Conservation (phyloP, 2,797 vertebrate genomes). For the Lacerta agilis region DNA sequence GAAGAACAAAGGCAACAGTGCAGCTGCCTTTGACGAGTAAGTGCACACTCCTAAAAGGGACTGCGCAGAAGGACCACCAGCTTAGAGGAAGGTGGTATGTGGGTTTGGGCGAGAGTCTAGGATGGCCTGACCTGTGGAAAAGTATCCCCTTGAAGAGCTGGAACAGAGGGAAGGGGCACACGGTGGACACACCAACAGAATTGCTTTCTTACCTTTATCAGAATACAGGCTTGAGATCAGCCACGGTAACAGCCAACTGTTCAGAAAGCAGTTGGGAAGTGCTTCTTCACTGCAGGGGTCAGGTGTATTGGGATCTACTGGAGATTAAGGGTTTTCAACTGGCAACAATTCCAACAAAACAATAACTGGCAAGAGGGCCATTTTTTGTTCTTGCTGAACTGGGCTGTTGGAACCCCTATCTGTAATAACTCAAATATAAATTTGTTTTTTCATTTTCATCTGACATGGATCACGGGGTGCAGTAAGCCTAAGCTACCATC, state of each 20-base stretch:
- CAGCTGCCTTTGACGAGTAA: conserved; percentile 61
- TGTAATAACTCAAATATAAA: neutral
- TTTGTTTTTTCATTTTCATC: no score
- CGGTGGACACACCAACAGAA: neutral
- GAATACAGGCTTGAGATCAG: neutral
- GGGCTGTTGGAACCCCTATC: no score
- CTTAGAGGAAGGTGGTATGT: conserved; percentile 15
- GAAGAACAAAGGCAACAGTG: conserved; percentile 67
- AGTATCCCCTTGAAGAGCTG: neutral
- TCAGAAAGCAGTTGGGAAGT: neutral
- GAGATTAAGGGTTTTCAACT: neutral
- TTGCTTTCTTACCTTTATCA: neutral
- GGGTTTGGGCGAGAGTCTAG: neutral
- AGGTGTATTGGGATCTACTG: neutral
- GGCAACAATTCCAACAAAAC: neutral
- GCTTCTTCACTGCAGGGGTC: neutral
- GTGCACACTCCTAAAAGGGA: conserved; percentile 53
- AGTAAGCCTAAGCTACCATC: no score
- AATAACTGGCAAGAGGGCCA: neutral
- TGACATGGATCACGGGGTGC: no score
- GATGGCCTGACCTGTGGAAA: neutral
- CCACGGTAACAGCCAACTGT: neutral
- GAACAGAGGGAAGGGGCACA: neutral
- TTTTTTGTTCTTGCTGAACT: neutral
- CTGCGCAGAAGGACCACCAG: conserved; percentile 67